Base-by-base conservation (phyloP, 2,888 invertebrate species). In the Tinea trinotella region DNA sequence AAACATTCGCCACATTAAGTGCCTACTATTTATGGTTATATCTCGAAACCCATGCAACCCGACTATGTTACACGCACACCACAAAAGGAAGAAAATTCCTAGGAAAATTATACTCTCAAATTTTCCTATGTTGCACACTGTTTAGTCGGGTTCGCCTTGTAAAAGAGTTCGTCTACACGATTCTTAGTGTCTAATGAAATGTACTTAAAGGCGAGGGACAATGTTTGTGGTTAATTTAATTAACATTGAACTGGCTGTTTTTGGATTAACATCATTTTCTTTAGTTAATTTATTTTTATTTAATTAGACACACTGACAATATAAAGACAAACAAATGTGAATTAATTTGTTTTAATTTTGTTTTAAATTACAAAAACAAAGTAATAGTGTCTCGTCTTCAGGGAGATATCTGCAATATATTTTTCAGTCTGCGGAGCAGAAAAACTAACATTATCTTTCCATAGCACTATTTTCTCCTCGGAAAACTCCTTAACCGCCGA, bases 401-500 rank as follows among this genome's bases (percentile, higher is more conserved):
- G 40, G 30, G 3, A 12, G 40, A 12, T 40, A 40, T 40, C 40
- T 40, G 40, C 40, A 40, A 40, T 40, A 40, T 40, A 40, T 40
- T 40, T 40, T 40, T 40, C 40, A 40, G 46, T 40, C 40, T 40
- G 13, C 46, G 46, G 50, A 46, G 46, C 30, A 40, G 44, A 56
- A 56, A 54, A 56, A 54, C 53, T 46, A 40, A 56, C 55, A 44
- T 57, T 50, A 53, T 55, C 54, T 57, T 52, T 49, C 44, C 55
- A 55, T 70, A 67, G 68, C 67, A 63, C 66, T 74, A 77, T 83
- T 82, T 84, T 75, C 77, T 76, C 68, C 64, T 66, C 68, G 74
- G 81, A 78, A 85, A 83, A 81, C 77, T 83, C 78, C 77, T 80
- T 80, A 77, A 76, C 72, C 77, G 76, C 67, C 75, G 74, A 77